Conservation (phyloP, 2,113 vertebrate genomes). For the Myocastor coypus region DNA sequence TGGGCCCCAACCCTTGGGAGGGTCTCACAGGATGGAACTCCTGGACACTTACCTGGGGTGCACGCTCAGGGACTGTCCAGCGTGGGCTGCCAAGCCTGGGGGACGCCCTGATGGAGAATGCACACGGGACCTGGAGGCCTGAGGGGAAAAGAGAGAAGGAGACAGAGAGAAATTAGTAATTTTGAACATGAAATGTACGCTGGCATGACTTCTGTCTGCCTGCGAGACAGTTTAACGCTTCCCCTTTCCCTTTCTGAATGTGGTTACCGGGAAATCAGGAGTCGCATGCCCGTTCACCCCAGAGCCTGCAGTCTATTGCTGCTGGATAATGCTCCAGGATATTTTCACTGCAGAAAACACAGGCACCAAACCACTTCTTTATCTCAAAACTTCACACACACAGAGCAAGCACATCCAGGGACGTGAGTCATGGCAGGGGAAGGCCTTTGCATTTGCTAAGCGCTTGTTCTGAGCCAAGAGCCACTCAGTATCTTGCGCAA, state of each 20-base stretch:
- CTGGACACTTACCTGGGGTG: no score
- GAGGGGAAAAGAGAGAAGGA: fast-evolving
- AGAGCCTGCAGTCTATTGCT: not conserved
- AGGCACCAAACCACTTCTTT: not conserved
- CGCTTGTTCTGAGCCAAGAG: not conserved
- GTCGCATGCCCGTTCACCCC: not conserved
- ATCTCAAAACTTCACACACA: not conserved
- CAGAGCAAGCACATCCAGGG: not conserved
- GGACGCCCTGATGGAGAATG: not conserved
- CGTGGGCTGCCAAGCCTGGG: fast-evolving
- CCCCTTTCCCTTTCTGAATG: not conserved
- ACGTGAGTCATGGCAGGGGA: not conserved
- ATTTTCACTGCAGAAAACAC: slow-evolving; percentile 11
- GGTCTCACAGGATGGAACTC: not conserved
- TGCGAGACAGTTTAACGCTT: not conserved
- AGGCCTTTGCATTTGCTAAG: not conserved
- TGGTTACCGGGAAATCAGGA: not conserved
- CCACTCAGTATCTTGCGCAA: not conserved
- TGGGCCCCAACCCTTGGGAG: not conserved
- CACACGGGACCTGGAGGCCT: not conserved
- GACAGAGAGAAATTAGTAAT: not conserved
- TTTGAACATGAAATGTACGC: not conserved
- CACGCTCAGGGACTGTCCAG: not conserved
- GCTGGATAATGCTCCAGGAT: not conserved
- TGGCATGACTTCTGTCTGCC: not conserved